phyloP scores from a whole-genome alignment of 2,888 invertebrate genomes.

The Hydrotaea cyrtoneurina region DNA sequence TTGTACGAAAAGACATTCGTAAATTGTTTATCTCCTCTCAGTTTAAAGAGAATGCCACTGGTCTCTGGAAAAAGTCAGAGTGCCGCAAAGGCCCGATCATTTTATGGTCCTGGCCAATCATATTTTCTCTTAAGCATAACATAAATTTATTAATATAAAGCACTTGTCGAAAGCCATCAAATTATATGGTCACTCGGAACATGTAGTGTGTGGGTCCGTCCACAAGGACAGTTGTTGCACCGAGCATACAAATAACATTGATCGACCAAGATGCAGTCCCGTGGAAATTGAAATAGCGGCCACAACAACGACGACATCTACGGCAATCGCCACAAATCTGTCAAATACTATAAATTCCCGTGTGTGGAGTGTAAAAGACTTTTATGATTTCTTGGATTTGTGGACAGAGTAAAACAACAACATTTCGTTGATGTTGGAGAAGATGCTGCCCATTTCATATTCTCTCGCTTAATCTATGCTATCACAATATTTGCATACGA shows the following conservation, averaged over 20 bases:
- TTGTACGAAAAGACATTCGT: too few species aligned
- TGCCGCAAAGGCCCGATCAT: neutral
- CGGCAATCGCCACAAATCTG: constrained; percentile 54
- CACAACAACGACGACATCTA: constrained; percentile 25
- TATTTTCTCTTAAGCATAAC: constrained; percentile 31
- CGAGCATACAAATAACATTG: neutral
- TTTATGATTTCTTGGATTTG: constrained; percentile 65
- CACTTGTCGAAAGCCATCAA: constrained; percentile 53
- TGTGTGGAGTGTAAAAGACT: constrained; percentile 50
- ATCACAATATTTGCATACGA: constrained; percentile 68
- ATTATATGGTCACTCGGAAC: neutral
- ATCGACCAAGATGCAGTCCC: neutral
- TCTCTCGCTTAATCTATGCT: constrained; percentile 49
- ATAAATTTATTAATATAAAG: constrained; percentile 46
- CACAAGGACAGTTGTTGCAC: neutral
- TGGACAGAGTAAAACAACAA: constrained; percentile 14
- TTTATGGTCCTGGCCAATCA: constrained; percentile 39
- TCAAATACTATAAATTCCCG: constrained; percentile 56
- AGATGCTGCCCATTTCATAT: constrained; percentile 25
- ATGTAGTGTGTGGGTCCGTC: neutral
- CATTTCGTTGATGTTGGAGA: constrained; percentile 25
- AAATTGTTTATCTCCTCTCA: too few species aligned
- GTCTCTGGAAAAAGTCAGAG: constrained; percentile 28
- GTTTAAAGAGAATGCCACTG: constrained; percentile 54
- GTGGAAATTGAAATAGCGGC: constrained; percentile 8